These are phyloP conservation scores for Diorhabda sublineata DNA, from an alignment of 1,140 invertebrate species.

Conservation along the genomic window DNA sequence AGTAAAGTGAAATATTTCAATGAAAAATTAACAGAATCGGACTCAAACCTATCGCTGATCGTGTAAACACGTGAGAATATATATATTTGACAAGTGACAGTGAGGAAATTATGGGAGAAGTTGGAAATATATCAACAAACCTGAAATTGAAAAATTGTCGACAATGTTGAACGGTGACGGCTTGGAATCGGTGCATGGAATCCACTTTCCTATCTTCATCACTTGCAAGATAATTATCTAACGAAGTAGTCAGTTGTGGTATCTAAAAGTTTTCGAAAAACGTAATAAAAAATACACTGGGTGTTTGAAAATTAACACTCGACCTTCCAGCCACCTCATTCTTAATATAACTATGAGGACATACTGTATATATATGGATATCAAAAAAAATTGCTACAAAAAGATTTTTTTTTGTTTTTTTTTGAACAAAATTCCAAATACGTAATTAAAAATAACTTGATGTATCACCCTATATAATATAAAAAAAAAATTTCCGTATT, in stretches of 20 bases:
- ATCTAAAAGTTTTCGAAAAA: too few relatives aligned
- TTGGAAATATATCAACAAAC: constrained; percentile 42
- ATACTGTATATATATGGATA: too few relatives aligned
- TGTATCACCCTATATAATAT: too few relatives aligned
- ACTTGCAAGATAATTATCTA: constrained; percentile 53
- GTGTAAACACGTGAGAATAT: neutral
- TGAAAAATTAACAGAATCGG: neutral
- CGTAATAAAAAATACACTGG: too few relatives aligned
- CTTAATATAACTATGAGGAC: too few relatives aligned
- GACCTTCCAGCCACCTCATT: too few relatives aligned
- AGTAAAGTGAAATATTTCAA: neutral
- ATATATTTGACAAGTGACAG: neutral
- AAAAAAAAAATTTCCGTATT: too few relatives aligned
- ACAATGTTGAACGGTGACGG: constrained; percentile 54
- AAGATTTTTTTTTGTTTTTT: too few relatives aligned
- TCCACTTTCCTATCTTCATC: constrained; percentile 54
- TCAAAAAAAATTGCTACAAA: too few relatives aligned
- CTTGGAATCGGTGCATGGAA: constrained; percentile 60
- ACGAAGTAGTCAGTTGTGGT: constrained; percentile 46
- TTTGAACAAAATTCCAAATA: too few relatives aligned
- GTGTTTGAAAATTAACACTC: too few relatives aligned
- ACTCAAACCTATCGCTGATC: neutral
- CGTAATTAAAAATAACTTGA: too few relatives aligned
- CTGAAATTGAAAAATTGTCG: constrained; percentile 60
- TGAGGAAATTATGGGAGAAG: neutral